These are phyloP conservation scores for Aphelenchoides avenae DNA, from an alignment of 1,140 invertebrate genomes.

Conservation along the genomic window DNA sequence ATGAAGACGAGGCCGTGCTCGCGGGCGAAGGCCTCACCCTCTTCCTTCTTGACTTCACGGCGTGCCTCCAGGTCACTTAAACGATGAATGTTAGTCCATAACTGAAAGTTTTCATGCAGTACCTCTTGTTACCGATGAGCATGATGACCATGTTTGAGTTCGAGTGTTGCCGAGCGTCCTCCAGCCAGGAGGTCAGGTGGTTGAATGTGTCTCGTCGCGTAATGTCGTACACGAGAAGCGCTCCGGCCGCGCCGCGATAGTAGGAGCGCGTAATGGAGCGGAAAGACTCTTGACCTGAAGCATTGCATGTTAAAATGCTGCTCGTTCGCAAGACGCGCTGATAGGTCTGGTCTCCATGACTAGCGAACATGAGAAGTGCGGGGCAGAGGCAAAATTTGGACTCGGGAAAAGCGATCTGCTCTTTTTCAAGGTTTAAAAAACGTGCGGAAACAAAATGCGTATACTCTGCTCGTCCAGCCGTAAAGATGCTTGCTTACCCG, in stretches of 20 bases:
- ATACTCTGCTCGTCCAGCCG: too few species aligned
- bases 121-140: conserved; percentile 65
- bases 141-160: conserved; percentile 96
- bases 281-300: conserved; percentile 93
- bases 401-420: conserved; percentile 10
- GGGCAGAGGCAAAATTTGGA: not conserved
- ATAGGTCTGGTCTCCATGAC: too few species aligned
- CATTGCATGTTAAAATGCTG: too few species aligned
- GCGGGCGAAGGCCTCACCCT: conserved; percentile 95
- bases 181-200: conserved; percentile 96
- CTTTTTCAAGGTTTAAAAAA: too few species aligned
- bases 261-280: conserved; percentile 97
- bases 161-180: conserved; percentile 98
- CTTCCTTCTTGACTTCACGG: conserved; percentile 95
- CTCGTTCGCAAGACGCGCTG: too few species aligned
- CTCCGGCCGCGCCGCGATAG: conserved; percentile 95
- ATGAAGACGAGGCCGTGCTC: conserved; percentile 99
- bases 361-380: too few species aligned
- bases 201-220: conserved; percentile 97
- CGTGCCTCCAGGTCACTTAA: conserved; percentile 90
- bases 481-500: conserved; percentile 55
- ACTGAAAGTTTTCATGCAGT: too few species aligned
- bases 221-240: conserved; percentile 94
- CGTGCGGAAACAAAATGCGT: too few species aligned
- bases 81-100: too few species aligned